Percentiles rank a stretch among this genome's conserved stretches.
Evolutionary conservation across 2,797 vertebrate genomes (phyloP).

Genomic region (Rhynchotus rufescens): DNA sequence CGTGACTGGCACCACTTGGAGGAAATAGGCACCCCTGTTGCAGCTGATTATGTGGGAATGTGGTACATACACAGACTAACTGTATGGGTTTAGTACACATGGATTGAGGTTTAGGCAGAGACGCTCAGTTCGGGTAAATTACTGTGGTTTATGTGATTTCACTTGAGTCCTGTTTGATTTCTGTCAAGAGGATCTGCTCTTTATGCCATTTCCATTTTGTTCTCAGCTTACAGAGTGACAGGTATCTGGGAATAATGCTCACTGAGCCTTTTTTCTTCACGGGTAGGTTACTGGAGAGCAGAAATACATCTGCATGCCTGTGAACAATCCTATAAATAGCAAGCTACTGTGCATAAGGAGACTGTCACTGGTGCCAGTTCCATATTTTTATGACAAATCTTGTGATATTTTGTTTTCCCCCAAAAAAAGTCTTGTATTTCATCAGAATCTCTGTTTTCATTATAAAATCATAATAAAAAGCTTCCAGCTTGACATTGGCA

Average conservation of each 20-base stretch:
- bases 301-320: slow-evolving; percentile 23
- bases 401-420: slow-evolving; percentile 63
- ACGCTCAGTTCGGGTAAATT: background rate
- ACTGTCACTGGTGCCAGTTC: slow-evolving; percentile 15
- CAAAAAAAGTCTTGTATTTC: slow-evolving; percentile 62
- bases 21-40: background rate
- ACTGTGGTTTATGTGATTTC: background rate
- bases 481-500: slow-evolving; percentile 49
- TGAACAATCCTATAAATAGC: slow-evolving; percentile 43
- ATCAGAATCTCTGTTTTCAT: slow-evolving; percentile 45
- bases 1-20: background rate
- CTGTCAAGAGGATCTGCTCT: background rate
- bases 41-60: background rate
- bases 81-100: rapidly evolving
- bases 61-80: background rate
- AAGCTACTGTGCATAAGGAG: slow-evolving; percentile 21
- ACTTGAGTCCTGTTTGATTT: background rate
- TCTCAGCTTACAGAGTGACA: background rate
- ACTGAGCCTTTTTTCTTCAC: background rate
- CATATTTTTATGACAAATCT: slow-evolving; percentile 53
- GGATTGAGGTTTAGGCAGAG: background rate
- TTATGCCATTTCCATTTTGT: background rate
- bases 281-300: slow-evolving; percentile 52
- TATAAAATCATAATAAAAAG: background rate
- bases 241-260: background rate